Evolutionary conservation across 2,797 vertebrate genomes (phyloP).

Genomic region (Eupleurogrammus muticus): DNA sequence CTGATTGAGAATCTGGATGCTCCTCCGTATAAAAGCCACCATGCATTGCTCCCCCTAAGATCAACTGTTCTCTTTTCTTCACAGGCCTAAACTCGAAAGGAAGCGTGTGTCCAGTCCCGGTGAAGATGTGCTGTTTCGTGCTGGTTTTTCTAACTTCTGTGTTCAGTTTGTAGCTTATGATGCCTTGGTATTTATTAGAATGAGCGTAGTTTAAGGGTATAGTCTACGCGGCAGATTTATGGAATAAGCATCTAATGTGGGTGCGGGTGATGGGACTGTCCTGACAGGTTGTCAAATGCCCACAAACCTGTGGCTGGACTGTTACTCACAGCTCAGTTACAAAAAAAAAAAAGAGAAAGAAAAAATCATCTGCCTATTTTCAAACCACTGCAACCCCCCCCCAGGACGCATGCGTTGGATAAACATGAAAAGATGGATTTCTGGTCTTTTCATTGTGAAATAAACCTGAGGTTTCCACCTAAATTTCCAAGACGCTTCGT

Average conservation of each 20-base stretch:
- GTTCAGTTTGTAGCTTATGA: constrained; percentile 61
- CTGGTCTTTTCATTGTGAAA: constrained; percentile 36
- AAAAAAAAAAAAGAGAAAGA: too few species aligned
- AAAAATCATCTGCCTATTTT: constrained; percentile 51
- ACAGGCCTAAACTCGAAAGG: constrained; percentile 83
- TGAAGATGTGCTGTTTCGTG: constrained; percentile 56
- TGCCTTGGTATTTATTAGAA: constrained; percentile 34
- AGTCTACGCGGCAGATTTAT: constrained; percentile 36
- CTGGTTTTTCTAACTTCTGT: constrained; percentile 59
- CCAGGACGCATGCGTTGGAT: constrained; percentile 38
- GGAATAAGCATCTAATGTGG: constrained; percentile 28
- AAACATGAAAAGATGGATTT: constrained; percentile 36
- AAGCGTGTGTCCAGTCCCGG: constrained; percentile 46
- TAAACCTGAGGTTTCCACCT: constrained; percentile 38
- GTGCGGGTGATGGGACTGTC: constrained; percentile 14
- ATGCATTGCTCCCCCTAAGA: background rate
- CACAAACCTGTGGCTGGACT: constrained; percentile 25
- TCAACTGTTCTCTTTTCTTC: constrained; percentile 21
- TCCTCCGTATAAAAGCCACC: background rate
- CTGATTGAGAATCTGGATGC: background rate
- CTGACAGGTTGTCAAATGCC: constrained; percentile 46
- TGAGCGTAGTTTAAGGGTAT: constrained; percentile 21
- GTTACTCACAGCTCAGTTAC: constrained; percentile 35
- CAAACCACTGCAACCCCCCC: constrained; percentile 42
- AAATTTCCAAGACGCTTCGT: constrained; percentile 14